Evolutionary conservation across 2,113 vertebrate species (phyloP), one percentile per base, ranked within the genome.

Genomic region (Lophius piscatorius): DNA sequence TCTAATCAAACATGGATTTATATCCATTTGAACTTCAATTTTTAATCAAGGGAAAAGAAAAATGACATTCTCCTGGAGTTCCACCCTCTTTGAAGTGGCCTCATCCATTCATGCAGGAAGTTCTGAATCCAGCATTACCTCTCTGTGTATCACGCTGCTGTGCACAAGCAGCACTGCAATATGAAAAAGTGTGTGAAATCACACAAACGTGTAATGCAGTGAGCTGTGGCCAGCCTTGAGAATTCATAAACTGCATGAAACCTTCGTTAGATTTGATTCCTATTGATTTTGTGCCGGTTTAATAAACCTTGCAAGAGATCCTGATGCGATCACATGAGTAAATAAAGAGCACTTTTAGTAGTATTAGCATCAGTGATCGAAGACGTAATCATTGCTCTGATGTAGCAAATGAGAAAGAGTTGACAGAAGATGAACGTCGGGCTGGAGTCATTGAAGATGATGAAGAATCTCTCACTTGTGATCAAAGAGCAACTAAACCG

Each of bases 401-500:
- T 16, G 58, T 13, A 9, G 20, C 33, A 2, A 18, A 35, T 12
- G 2, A 47, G 50, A 57, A 21, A 35, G 35, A 35, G 23, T 7
- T 44, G 22, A 55, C n/a, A 57, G 31, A 34, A 14, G 41, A 41
- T 45, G 33, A 36, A 57, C 13, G 9, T n/a, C 4, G 28, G 41
- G 49, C 55, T 63, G 17, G 58, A 74, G 72, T 75, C 66, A 74
- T 31, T 31, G 29, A 31, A 31, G 6, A 23, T 45, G 47, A 61
- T 55, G 26, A 29, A 34, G 57, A 45, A 59, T 63, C 69, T 76
- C 64, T 55, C 3, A 4, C 61, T 64, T 38, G 40, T 76, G 81
- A 87, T 84, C 85, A 87, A 78, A 85, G 80, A 35, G 26, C 21
- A 65, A 76, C 68, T 81, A 44, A 58, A 44, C 29, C 49, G 14